A percentile compares a stretch with the other conserved stretches of the same genome.
Evolutionary conservation across 2,797 vertebrate species (phyloP).

Genomic region (Geotrypetes seraphini): DNA sequence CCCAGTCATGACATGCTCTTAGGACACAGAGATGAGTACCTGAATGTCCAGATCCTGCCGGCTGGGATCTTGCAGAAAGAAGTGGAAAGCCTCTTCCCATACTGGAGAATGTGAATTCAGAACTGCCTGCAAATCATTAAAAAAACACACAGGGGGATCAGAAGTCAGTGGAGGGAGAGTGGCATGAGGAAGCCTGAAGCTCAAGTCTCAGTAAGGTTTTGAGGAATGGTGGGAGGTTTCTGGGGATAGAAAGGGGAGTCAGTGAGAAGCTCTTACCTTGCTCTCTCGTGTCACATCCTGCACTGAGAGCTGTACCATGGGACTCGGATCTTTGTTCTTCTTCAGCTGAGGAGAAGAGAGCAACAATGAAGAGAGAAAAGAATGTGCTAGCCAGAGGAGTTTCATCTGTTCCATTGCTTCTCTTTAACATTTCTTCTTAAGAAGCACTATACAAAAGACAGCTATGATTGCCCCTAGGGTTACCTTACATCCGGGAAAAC

Average conservation of each 20-base stretch:
- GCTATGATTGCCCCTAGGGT: too few relatives aligned
- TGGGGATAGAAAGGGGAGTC: neutral
- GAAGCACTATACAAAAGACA: too few relatives aligned
- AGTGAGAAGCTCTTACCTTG: conserved; percentile 48
- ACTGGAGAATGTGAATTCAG: conserved; percentile 63
- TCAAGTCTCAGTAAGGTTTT: too few relatives aligned
- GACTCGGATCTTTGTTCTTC: conserved; percentile 79
- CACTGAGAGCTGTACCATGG: conserved; percentile 77
- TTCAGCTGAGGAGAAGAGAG: conserved; percentile 60
- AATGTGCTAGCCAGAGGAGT: too few relatives aligned
- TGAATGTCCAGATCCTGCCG: conserved; percentile 79
- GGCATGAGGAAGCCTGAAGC: neutral
- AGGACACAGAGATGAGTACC: conserved; percentile 8
- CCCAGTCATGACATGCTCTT: neutral
- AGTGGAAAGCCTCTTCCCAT: conserved; percentile 87
- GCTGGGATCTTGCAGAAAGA: conserved; percentile 80
- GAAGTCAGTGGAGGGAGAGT: too few relatives aligned
- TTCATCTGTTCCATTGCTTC: too few relatives aligned
- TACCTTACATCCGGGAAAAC: too few relatives aligned
- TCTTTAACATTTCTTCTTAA: too few relatives aligned
- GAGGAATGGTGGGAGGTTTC: neutral
- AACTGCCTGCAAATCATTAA: conserved; percentile 57
- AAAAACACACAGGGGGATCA: neutral
- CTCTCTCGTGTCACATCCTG: conserved; percentile 81
- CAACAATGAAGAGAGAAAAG: too few relatives aligned